These are phyloP conservation scores for Sigmodon hispidus DNA, from an alignment of 2,113 vertebrate genomes.

Conservation along the genomic window DNA sequence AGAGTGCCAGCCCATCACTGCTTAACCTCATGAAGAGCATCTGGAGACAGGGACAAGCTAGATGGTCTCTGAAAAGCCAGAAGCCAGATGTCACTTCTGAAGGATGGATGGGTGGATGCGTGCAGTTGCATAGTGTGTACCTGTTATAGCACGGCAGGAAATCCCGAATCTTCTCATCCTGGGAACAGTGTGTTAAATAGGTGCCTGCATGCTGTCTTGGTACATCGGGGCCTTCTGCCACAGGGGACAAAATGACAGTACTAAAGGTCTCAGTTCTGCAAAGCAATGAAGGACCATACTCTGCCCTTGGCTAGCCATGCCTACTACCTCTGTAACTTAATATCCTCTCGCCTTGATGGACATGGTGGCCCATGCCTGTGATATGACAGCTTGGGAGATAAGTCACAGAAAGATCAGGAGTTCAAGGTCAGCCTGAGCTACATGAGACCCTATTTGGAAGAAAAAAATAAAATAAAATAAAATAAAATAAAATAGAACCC, in stretches of 20 bases:
- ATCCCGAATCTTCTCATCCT: background rate
- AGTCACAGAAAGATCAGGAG: background rate
- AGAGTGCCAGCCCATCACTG: accelerated
- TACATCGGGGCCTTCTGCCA: background rate
- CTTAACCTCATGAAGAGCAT: accelerated
- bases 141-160: too few species aligned
- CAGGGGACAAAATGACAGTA: background rate
- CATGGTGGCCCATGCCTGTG: background rate
- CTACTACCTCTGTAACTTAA: background rate
- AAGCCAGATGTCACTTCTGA: background rate
- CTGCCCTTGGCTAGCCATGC: background rate
- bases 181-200: background rate
- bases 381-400: background rate
- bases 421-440: background rate
- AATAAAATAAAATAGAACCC: background rate
- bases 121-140: background rate
- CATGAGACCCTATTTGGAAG: background rate
- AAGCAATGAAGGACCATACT: background rate
- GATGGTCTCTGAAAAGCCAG: background rate
- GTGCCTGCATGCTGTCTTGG: accelerated
- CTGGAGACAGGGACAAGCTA: background rate
- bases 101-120: too few species aligned
- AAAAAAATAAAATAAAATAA: background rate
- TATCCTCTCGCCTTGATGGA: background rate
- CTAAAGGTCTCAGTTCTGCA: accelerated